Percentiles rank a stretch among this genome's conserved stretches.
These are phyloP conservation scores for Dolichotis patagonum DNA, from an alignment of 2,113 vertebrate species.

Conservation along the genomic window DNA sequence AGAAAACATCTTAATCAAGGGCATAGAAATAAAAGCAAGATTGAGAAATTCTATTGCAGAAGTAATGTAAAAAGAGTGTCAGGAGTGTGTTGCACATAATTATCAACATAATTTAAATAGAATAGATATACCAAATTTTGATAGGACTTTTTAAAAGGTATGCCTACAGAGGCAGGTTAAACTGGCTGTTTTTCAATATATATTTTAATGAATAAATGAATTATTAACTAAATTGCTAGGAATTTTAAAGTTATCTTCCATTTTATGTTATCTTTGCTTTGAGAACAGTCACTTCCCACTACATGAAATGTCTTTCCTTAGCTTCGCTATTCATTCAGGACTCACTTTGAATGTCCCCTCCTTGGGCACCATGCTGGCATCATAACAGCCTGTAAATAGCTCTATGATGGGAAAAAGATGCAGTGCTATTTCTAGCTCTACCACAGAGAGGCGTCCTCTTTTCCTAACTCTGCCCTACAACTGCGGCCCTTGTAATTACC, in stretches of 20 bases:
- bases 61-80: background rate
- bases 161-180: background rate
- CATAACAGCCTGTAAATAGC: accelerated
- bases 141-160: background rate
- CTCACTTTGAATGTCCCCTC: background rate
- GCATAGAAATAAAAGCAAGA: background rate
- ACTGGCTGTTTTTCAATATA: background rate
- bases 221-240: background rate
- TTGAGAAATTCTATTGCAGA: background rate
- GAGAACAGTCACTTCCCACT: background rate
- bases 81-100: background rate
- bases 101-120: background rate
- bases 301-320: background rate
- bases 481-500: background rate
- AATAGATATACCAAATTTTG: background rate
- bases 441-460: no score
- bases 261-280: background rate
- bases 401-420: background rate
- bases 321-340: background rate
- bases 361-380: background rate
- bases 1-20: background rate
- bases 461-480: background rate
- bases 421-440: background rate
- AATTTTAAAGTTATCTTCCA: background rate
- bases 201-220: background rate